Base-by-base conservation (phyloP, 1,140 invertebrate species). In the Penaeus vannamei region DNA sequence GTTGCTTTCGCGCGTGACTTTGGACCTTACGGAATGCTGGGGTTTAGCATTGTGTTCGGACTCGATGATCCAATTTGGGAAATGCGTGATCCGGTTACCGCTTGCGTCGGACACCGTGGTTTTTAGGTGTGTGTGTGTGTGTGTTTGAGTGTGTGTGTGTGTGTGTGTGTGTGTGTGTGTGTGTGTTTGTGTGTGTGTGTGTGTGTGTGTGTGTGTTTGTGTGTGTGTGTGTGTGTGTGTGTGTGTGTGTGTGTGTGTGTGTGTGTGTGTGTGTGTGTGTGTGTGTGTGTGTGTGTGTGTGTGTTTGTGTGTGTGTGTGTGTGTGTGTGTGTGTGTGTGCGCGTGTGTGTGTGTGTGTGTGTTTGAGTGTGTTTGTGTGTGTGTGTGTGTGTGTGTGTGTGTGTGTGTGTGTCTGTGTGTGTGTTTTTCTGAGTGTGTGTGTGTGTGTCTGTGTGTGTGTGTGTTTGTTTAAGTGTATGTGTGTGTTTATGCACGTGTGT, bases 141-240 rank as follows among this genome's bases (percentile, higher is more conserved):
- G 66, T 14, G 66, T 14, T 3, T 69, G 66, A 5, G 66, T 14
- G 3, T 69, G 66, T 69, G 66, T 23, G 72, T 1, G 72, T 90
- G 90, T 87, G 89, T 90, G 89, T 80, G 62, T 60, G 26, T 79
- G 79, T 23, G n/a, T 91, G 90, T 89, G 90, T 90, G 89, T 85
- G 62, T 60, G 46, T 79, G 79, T 91, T 86, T 89, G 88, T 89
- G 46, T 89, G 79, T 90, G 83, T 23, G 61, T 84, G 66, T 77
- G 17, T 79, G 90, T 90, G 86, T 90, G 90, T 61, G 61, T 76
- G 85, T 66, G 72, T 61, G n/a, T 79, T 12, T 23, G 2, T 84
- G 77, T 87, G 3, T 69, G n/a, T 64, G 62, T 64, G 62, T 64
- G 62, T 19, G 62, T 64, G 62, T 64, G 17, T 64, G 62, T 64